Conservation (phyloP, 2,888 invertebrate genomes). For the Cacoxenus indagator region DNA sequence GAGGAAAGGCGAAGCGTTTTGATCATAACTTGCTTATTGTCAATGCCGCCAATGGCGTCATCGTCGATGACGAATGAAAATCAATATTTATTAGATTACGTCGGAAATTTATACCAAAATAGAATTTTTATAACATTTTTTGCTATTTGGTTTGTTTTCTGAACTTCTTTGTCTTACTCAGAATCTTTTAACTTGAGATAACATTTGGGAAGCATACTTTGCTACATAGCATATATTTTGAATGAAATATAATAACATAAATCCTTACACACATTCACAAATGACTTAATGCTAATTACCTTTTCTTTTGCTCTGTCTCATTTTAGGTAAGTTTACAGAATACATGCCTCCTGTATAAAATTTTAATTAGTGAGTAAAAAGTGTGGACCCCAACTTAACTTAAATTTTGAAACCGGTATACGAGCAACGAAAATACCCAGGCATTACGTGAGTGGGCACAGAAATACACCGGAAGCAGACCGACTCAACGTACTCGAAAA, state of each 20-base stretch:
- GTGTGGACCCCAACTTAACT: constrained; percentile 15
- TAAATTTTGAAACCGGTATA: background rate
- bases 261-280: no score
- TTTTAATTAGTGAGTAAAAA: constrained; percentile 55
- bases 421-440: background rate
- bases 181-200: no score
- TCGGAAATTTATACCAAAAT: constrained; percentile 60
- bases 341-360: constrained; percentile 36
- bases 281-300: background rate
- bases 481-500: background rate
- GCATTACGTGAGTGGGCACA: background rate
- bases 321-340: constrained; percentile 59
- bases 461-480: background rate
- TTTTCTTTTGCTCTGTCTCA: constrained; percentile 37
- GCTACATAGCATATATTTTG: no score
- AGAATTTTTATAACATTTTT: constrained; percentile 57
- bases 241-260: no score
- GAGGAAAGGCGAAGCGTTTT: background rate
- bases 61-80: constrained; percentile 67
- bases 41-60: constrained; percentile 31
- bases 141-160: constrained; percentile 27
- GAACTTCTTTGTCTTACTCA: no score
- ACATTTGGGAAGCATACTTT: no score
- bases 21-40: background rate
- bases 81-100: constrained; percentile 69